Evolutionary conservation across 2,888 invertebrate species (phyloP), one percentile per base, ranked within the genome.

Genomic region (Augiades crinisus): DNA sequence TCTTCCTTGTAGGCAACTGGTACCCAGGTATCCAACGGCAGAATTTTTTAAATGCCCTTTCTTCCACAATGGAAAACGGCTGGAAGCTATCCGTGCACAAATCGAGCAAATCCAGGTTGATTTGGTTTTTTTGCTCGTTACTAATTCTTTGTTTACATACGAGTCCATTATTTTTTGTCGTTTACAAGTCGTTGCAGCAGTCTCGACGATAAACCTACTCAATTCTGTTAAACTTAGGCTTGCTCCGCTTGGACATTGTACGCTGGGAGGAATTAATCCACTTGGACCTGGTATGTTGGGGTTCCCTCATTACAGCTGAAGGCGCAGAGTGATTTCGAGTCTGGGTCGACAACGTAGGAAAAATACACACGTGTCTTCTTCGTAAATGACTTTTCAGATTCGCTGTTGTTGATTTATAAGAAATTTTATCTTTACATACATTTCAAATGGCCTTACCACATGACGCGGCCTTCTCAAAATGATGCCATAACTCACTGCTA

Each of bases 21-120:
- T 63, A 65, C 0, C 62, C 63, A 0, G 64, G 62, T 41, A 64
- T 62, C 59, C 61, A 63, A 1, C 57, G 19, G 7, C 38, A 50
- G 41, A 60, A 56, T 37, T 60, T 62, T 49, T 17, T 49, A 44
- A 63, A 63, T 0, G 56, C 30, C 10, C 57, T 47, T 54, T 65
- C 61, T 46, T 65, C 60, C 0, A 65, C 63, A 3, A 63, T 40
- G 0, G 55, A 53, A 47, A 63, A 63, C 0, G 63, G 65, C 14
- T 63, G 63, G 30, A 56, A 60, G 1, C 2, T 2, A n/a, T 24
- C 24, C 2, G 24, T 24, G n/a, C n/a, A 24, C 1, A 24, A 3
- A 6, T 24, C 24, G 1, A 24, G 3, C n/a, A 24, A 24, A 24
- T 24, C 24, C n/a, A n/a, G n/a, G n/a, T 8, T 24, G n/a, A 24